phyloP scores from a whole-genome alignment of 2,888 invertebrate genomes.

The Spisula solida region DNA sequence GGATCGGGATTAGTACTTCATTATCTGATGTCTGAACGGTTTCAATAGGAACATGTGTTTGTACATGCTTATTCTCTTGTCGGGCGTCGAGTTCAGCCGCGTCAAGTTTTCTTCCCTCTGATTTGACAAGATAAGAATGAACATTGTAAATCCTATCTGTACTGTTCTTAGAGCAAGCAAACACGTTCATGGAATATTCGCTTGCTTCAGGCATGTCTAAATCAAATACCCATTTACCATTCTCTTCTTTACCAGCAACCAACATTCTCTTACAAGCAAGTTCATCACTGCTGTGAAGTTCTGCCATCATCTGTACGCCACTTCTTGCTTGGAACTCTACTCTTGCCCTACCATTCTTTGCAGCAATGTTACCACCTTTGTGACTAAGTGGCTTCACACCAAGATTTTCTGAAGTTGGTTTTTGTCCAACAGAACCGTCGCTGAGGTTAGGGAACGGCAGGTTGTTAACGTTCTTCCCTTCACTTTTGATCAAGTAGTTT shows the following conservation, averaged over 20 bases:
- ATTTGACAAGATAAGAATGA: constrained; percentile 81
- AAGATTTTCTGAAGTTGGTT: constrained; percentile 75
- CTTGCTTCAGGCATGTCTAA: constrained; percentile 82
- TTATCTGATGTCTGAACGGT: constrained; percentile 83
- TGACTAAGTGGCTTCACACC: constrained; percentile 81
- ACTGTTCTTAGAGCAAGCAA: constrained; percentile 79
- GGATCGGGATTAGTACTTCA: constrained; percentile 81
- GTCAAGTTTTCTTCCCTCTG: constrained; percentile 76
- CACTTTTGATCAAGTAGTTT: constrained; percentile 84
- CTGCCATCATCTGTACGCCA: constrained; percentile 83
- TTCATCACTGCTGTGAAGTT: constrained; percentile 81
- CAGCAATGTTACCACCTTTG: constrained; percentile 74
- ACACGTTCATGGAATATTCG: constrained; percentile 85
- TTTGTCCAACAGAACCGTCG: constrained; percentile 79
- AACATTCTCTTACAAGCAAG: constrained; percentile 76
- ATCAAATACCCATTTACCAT: constrained; percentile 82
- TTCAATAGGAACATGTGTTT: constrained; percentile 75
- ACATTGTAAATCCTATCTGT: constrained; percentile 79
- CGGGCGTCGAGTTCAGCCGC: constrained; percentile 64
- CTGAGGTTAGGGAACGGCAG: constrained; percentile 83
- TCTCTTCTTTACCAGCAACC: constrained; percentile 74
- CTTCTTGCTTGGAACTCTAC: constrained; percentile 79
- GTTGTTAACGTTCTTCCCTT: constrained; percentile 74
- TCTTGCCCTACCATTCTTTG: constrained; percentile 77
- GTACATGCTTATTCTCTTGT: constrained; percentile 70